Conservation (phyloP, 2,113 vertebrate genomes). For the Larimichthys crocea region DNA sequence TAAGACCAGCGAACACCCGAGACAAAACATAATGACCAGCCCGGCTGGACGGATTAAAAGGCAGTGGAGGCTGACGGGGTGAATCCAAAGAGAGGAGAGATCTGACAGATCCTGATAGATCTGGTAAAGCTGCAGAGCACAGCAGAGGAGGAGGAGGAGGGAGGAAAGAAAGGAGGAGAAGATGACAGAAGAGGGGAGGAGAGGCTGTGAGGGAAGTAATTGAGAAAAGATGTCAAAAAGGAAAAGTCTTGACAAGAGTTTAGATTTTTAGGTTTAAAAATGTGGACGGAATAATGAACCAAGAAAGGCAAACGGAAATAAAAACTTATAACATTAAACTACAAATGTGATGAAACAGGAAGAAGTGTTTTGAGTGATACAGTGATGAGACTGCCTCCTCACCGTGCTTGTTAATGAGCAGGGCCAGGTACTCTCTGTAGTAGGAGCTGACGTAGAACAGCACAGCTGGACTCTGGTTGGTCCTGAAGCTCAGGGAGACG, state of each 20-base stretch:
- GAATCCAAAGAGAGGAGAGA: conserved; percentile 56
- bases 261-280: conserved; percentile 1
- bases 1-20: conserved; percentile 14
- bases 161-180: neutral
- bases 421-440: conserved; percentile 89
- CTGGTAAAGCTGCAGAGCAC: conserved; percentile 37
- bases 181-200: neutral
- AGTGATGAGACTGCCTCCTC: conserved; percentile 72
- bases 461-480: conserved; percentile 86
- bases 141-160: neutral
- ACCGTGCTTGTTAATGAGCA: conserved; percentile 92
- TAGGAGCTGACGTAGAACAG: conserved; percentile 89
- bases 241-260: neutral
- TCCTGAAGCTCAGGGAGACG: conserved; percentile 90
- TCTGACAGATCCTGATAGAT: conserved; percentile 64
- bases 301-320: neutral
- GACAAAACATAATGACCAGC: conserved; percentile 37
- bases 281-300: neutral
- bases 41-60: conserved; percentile 57
- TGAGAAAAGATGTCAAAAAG: neutral
- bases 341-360: neutral
- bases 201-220: neutral
- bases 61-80: conserved; percentile 43
- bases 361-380: neutral
- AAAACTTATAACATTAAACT: neutral